These are phyloP conservation scores for Pteruthius melanotis DNA, from an alignment of 2,113 vertebrate species.

Conservation along the genomic window DNA sequence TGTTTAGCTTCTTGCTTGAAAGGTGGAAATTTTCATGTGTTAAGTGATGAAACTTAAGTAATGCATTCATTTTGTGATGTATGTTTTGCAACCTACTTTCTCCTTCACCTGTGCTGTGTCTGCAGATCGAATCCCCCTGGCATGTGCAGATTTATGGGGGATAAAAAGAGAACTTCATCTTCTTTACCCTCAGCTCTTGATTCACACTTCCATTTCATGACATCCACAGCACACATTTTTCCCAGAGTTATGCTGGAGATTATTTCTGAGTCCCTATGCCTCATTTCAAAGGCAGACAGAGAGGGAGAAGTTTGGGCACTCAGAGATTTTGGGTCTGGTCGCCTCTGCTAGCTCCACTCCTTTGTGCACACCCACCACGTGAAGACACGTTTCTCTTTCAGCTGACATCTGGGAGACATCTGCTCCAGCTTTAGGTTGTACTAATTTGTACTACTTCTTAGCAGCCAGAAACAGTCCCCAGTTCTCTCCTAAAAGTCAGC, in stretches of 20 bases:
- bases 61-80: not conserved
- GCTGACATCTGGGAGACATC: not conserved
- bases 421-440: not conserved
- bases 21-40: not conserved
- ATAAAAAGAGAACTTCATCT: not conserved
- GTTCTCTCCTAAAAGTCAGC: not conserved
- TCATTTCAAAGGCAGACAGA: not conserved
- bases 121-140: not conserved
- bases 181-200: not conserved
- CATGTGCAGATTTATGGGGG: not conserved
- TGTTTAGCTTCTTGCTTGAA: not conserved
- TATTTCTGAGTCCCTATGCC: not conserved
- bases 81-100: not conserved
- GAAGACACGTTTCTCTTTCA: not conserved
- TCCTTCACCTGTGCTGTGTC: not conserved
- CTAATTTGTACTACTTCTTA: not conserved
- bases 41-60: not conserved
- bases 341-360: accelerated
- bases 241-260: not conserved
- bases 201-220: not conserved
- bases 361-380: accelerated
- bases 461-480: not conserved
- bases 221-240: not conserved
- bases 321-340: not conserved
- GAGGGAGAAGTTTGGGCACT: not conserved